Evolutionary conservation across 1,140 invertebrate genomes (phyloP).

Genomic region (Drosophila albomicans): DNA sequence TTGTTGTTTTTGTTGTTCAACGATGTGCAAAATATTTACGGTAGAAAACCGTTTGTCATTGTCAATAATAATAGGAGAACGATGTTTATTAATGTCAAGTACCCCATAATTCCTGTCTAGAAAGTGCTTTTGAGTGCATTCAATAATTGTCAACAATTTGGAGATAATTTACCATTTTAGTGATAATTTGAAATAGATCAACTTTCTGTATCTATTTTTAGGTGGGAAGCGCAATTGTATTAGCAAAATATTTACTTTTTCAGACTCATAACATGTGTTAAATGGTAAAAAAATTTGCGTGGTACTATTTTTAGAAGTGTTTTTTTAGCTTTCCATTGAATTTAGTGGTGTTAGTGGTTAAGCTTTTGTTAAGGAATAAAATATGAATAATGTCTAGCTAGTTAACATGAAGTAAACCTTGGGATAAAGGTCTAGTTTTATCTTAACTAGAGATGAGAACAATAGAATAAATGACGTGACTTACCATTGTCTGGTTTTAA

Average conservation of each 20-base stretch:
- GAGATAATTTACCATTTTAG: background rate
- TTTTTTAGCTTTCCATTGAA: background rate
- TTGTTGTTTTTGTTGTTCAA: conserved; percentile 8
- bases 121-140: conserved; percentile 4
- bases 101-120: conserved; percentile 15
- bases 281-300: background rate
- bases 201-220: background rate
- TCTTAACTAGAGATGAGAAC: background rate
- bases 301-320: background rate
- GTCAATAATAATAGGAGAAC: conserved; percentile 7
- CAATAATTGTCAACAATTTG: conserved; percentile 7
- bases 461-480: too few relatives aligned
- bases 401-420: background rate
- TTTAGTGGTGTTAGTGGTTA: background rate
- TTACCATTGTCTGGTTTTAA: too few relatives aligned
- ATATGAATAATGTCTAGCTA: background rate
- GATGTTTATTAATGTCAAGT: conserved; percentile 21
- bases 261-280: too few relatives aligned
- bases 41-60: conserved; percentile 17
- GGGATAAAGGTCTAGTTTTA: background rate
- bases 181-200: background rate
- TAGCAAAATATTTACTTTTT: too few relatives aligned
- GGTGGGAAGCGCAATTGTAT: background rate
- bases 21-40: conserved; percentile 31
- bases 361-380: background rate